phyloP scores from a whole-genome alignment of 2,113 vertebrate genomes.

The Toxostoma redivivum region DNA sequence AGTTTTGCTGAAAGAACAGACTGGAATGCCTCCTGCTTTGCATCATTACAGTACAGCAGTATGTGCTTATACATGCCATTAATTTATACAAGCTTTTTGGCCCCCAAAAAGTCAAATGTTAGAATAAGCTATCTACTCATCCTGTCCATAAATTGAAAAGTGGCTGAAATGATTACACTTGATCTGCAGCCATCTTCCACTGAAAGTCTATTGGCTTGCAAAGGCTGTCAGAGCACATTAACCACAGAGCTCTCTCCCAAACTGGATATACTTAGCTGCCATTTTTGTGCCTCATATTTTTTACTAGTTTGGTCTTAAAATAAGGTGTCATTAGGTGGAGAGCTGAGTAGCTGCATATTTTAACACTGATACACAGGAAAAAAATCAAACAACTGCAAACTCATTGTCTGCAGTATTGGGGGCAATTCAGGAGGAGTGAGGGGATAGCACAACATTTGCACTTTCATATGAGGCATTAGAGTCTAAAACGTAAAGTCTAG shows the following conservation, averaged over 20 bases:
- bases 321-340: not conserved
- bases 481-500: not conserved
- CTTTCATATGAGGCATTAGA: not conserved
- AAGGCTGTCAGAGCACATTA: not conserved
- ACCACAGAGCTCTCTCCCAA: not conserved
- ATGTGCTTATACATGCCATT: not conserved
- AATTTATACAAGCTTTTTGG: constrained; percentile 40
- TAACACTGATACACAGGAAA: not conserved
- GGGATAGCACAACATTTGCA: not conserved
- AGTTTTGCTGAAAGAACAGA: not conserved
- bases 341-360: not conserved
- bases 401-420: not conserved
- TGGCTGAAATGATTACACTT: not conserved
- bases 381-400: not conserved
- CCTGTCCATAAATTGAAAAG: not conserved
- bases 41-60: not conserved
- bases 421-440: not conserved
- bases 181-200: constrained; percentile 34
- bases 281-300: constrained; percentile 11
- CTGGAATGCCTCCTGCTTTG: constrained; percentile 21
- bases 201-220: constrained; percentile 14
- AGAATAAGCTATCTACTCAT: not conserved
- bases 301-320: not conserved
- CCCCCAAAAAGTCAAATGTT: not conserved
- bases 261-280: not conserved